Conservation (phyloP, 1,140 invertebrate genomes). For the Cydia pomonella region DNA sequence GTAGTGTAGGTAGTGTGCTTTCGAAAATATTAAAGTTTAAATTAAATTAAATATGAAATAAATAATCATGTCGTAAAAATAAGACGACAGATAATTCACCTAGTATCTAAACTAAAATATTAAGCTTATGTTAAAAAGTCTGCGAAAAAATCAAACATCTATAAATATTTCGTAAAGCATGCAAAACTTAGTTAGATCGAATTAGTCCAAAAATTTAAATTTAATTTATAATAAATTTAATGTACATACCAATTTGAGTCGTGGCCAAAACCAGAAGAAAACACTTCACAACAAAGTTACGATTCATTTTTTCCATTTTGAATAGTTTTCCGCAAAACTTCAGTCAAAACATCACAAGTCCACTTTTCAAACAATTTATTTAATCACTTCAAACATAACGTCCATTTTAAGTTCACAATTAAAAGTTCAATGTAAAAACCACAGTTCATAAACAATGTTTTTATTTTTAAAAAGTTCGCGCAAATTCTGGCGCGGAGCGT, state of each 20-base stretch:
- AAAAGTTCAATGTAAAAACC: not conserved
- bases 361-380: constrained; percentile 11
- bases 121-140: too few relatives aligned
- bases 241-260: constrained; percentile 35
- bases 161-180: too few relatives aligned
- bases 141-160: too few relatives aligned
- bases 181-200: too few relatives aligned
- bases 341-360: constrained; percentile 23
- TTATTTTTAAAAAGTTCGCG: constrained; percentile 42
- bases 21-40: too few relatives aligned
- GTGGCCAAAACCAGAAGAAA: constrained; percentile 30
- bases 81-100: too few relatives aligned
- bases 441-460: constrained; percentile 38
- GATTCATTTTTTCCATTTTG: constrained; percentile 43
- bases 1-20: too few relatives aligned
- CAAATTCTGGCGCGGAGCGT: constrained; percentile 52
- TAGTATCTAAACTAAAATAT: too few relatives aligned
- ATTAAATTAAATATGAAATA: too few relatives aligned
- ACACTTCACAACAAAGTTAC: constrained; percentile 42
- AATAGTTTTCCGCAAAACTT: constrained; percentile 40
- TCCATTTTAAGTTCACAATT: constrained; percentile 15
- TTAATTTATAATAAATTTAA: not conserved
- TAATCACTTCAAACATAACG: constrained; percentile 11
- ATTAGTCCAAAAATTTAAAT: not conserved
- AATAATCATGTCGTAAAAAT: too few relatives aligned